Evolutionary conservation across 2,113 vertebrate genomes (phyloP), one percentile per base, ranked within the genome.

Genomic region (Sigmodon hispidus): DNA sequence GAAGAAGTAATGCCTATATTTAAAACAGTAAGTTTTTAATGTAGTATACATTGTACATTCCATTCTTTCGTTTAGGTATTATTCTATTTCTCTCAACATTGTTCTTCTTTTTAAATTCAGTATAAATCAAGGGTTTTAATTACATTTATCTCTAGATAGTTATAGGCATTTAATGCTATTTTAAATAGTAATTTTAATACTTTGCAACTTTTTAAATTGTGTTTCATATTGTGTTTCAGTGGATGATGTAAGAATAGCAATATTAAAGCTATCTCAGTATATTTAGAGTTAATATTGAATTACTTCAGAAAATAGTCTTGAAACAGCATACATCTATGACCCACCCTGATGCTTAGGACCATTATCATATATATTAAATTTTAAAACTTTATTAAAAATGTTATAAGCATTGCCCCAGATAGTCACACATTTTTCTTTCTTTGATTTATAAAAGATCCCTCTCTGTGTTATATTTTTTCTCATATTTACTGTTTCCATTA

Each of bases 291-390:
- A 95, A 86, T 90, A 26, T 80, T 65, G 40, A 90, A 55, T 31
- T 77, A 45, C 15, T 79, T 79, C 11, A 55, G 40, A 63, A 79
- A 89, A 16, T 52, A 26, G 36, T 40, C 52, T 90, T 70, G 36
- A 72, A 65, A 72, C 21, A 85, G 36, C 69, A 59, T 31, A 57
- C 1, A 48, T 76, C 50, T 69, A 26, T 89, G 50, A 57, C 52
- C 63, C 9, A 72, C 34, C 43, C 13, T 19, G 34, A 40, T 76
- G 13, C 50, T 77, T 76, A 59, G 40, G 15, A 43, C 21, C 63
- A 85, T 89, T 77, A 86, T 79, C 43, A 86, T 79, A 93, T 90
- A 90, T 90, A 86, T 80, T 93, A 90, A 70, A 93, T 90, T 86
- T 79, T 72, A 90, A 85, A 93, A 17, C 7, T 79, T 77, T 84